Evolutionary conservation across 1,140 invertebrate species (phyloP).

Genomic region (Bombus pyrosoma): DNA sequence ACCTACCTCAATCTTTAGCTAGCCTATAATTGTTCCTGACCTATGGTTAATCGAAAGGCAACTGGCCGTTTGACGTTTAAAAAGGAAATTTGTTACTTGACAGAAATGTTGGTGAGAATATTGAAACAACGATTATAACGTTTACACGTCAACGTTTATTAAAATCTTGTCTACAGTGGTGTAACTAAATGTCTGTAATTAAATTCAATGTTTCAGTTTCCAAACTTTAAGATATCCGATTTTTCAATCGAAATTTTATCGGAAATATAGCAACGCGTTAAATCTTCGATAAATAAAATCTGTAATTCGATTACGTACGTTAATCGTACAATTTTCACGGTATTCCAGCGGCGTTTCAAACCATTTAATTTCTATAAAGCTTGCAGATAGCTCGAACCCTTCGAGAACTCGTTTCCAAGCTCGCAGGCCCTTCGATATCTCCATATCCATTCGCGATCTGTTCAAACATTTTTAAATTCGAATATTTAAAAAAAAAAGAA

Average conservation of each 20-base stretch:
- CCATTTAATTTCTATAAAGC: background rate
- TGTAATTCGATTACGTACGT: background rate
- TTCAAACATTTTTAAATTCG: background rate
- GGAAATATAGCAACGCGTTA: background rate
- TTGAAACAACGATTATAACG: background rate
- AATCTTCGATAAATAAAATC: background rate
- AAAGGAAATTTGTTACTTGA: background rate
- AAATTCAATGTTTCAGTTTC: no score
- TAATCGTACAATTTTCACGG: background rate
- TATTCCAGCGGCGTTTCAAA: background rate
- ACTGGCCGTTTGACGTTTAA: no score
- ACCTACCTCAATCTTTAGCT: slow-evolving; percentile 72
- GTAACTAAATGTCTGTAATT: background rate
- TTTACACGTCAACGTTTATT: no score
- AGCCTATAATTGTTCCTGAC: slow-evolving; percentile 58
- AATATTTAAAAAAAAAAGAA: background rate
- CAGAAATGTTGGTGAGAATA: background rate
- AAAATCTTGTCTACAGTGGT: no score
- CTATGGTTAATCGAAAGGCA: slow-evolving; percentile 13
- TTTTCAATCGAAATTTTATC: background rate
- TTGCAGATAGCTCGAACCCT: background rate
- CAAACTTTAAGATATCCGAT: background rate
- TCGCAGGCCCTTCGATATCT: background rate
- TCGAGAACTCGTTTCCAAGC: background rate
- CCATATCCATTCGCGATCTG: background rate